A percentile compares a stretch with the other conserved stretches of the same genome.
Evolutionary conservation across 92 coral and sea anemone species (phyloP).

Genomic region (Anthopleura xanthogrammica): DNA sequence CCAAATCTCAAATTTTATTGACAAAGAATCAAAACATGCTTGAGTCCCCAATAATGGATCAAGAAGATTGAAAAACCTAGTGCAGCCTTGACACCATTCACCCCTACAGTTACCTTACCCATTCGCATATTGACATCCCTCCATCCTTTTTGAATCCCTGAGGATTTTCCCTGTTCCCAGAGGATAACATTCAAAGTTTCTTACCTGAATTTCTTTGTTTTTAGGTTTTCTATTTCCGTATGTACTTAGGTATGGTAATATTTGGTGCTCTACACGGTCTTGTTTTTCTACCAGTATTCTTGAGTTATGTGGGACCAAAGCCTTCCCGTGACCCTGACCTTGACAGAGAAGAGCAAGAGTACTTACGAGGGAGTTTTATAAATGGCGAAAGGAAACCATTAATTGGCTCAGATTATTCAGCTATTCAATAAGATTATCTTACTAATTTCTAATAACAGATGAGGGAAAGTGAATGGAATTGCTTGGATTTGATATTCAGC

Average conservation of each 20-base stretch:
- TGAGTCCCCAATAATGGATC: too few species aligned
- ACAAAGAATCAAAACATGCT: too few species aligned
- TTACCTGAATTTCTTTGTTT: slow-evolving; percentile 14
- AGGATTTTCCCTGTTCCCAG: too few species aligned
- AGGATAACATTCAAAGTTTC: background rate
- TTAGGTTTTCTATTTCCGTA: slow-evolving; percentile 97
- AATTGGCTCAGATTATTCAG: slow-evolving; percentile 25
- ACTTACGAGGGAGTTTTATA: slow-evolving; percentile 29
- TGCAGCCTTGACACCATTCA: too few species aligned
- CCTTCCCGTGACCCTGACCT: slow-evolving; percentile 30
- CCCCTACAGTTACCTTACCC: background rate
- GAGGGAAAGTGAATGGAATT: too few species aligned
- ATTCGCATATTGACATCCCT: background rate
- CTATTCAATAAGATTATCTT: slow-evolving; percentile 35
- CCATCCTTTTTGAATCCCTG: background rate
- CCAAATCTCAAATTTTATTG: too few species aligned
- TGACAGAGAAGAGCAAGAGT: background rate
- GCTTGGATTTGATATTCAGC: too few species aligned
- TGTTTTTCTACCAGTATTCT: slow-evolving; percentile 86
- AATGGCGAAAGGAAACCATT: slow-evolving; percentile 53
- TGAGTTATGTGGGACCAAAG: slow-evolving; percentile 90
- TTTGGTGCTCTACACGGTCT: slow-evolving; percentile 96
- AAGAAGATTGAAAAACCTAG: too few species aligned
- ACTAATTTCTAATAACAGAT: too few species aligned
- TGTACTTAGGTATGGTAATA: slow-evolving; percentile 95